Conservation (phyloP, 2,888 invertebrate genomes). For the Trypoxylon attenuatum region DNA sequence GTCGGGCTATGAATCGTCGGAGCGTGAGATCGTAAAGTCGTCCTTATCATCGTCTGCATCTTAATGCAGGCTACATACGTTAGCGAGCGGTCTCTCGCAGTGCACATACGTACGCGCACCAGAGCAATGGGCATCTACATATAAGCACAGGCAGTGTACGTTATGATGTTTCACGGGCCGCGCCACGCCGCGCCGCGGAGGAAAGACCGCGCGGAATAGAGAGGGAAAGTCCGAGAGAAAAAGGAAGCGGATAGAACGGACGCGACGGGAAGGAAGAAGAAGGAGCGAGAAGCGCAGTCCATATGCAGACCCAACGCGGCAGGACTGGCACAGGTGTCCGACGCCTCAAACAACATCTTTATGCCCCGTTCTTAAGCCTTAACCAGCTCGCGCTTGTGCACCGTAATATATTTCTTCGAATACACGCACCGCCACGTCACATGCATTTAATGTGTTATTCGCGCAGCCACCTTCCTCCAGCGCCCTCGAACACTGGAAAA, state of each 20-base stretch:
- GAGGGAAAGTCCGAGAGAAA: conserved; percentile 27
- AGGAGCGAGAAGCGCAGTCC: conserved; percentile 36
- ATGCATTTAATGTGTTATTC: conserved; percentile 39
- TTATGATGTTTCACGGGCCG: conserved; percentile 43
- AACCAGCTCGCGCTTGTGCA: conserved; percentile 55
- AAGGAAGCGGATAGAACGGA: conserved; percentile 32
- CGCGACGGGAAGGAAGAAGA: conserved; percentile 5
- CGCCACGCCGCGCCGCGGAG: neutral
- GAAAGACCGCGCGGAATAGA: neutral
- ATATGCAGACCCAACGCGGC: conserved; percentile 55
- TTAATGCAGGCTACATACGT: conserved; percentile 69
- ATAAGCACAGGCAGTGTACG: conserved; percentile 28
- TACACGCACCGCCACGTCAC: conserved; percentile 30
- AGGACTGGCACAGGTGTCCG: conserved; percentile 71
- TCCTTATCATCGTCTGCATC: conserved; percentile 72
- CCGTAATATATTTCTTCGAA: conserved; percentile 54
- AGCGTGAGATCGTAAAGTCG: conserved; percentile 74
- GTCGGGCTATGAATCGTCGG: conserved; percentile 71
- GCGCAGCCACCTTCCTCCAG: no score
- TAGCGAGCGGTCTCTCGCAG: conserved; percentile 49
- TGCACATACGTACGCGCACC: conserved; percentile 25
- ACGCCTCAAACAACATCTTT: conserved; percentile 71
- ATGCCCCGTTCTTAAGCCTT: conserved; percentile 64
- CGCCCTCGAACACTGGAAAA: no score
- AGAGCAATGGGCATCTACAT: conserved; percentile 18